These are phyloP conservation scores for Aldabrachelys gigantea DNA, from an alignment of 2,113 vertebrate genomes.

Conservation along the genomic window DNA sequence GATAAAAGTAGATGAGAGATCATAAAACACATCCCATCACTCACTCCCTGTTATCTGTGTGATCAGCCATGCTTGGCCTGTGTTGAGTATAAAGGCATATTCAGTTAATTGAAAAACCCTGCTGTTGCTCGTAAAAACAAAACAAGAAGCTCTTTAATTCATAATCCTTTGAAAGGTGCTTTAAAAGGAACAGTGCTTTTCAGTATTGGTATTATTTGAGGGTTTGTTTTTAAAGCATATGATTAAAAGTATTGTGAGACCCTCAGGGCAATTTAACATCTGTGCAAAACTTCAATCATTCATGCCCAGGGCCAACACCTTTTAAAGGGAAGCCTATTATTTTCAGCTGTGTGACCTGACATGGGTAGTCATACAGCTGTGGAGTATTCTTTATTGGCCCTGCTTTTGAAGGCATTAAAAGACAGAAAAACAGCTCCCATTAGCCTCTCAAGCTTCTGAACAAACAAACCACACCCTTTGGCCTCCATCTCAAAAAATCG, in stretches of 20 bases:
- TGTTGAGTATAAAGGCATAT: slow-evolving; percentile 25
- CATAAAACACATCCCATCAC: slow-evolving; percentile 1
- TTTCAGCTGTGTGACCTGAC: slow-evolving; percentile 19
- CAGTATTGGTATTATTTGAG: slow-evolving; percentile 1
- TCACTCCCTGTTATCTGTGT: slow-evolving; percentile 4
- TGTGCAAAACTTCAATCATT: slow-evolving; percentile 19
- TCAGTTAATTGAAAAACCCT: slow-evolving; percentile 47
- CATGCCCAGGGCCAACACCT: neutral
- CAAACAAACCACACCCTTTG: neutral
- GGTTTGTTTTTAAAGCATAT: slow-evolving; percentile 53
- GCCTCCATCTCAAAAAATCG: neutral
- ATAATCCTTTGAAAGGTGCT: slow-evolving; percentile 25
- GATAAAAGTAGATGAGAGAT: neutral
- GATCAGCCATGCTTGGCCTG: slow-evolving; percentile 17
- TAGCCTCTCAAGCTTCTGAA: neutral
- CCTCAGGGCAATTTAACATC: neutral
- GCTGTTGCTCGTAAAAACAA: slow-evolving; percentile 37
- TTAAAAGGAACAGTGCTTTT: slow-evolving; percentile 44
- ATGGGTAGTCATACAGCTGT: slow-evolving; percentile 8
- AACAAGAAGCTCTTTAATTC: slow-evolving; percentile 51
- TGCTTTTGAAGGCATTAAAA: slow-evolving; percentile 3
- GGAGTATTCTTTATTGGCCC: slow-evolving; percentile 9
- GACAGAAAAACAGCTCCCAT: neutral
- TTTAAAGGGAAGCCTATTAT: slow-evolving; percentile 22
- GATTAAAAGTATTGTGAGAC: slow-evolving; percentile 57